These are phyloP conservation scores for Pseudorasbora parva DNA, from an alignment of 2,113 vertebrate genomes.

Conservation along the genomic window DNA sequence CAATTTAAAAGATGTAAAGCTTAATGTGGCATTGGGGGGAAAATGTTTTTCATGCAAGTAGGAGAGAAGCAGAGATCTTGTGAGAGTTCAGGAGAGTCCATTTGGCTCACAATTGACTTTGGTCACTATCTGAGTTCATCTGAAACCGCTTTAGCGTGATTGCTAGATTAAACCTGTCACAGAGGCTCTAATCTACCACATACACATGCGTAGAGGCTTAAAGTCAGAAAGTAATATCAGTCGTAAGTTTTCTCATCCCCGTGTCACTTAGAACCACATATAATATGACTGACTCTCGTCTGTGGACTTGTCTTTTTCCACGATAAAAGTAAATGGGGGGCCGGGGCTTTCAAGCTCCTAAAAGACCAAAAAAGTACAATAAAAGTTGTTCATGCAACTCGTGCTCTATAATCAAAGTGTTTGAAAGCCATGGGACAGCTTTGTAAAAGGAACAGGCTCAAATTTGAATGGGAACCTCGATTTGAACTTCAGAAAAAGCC, in stretches of 20 bases:
- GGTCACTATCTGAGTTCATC: conserved; percentile 46
- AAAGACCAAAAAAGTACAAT: not conserved
- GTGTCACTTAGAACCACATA: not conserved
- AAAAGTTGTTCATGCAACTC: not conserved
- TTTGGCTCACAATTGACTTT: conserved; percentile 65
- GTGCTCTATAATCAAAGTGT: not conserved
- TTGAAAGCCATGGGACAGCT: not conserved
- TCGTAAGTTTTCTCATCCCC: not conserved
- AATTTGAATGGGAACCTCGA: not conserved
- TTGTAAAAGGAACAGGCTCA: not conserved
- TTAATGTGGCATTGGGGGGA: not conserved
- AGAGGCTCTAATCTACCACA: not conserved
- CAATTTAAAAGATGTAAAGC: conserved; percentile 1
- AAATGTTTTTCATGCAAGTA: not conserved
- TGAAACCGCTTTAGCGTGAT: not conserved
- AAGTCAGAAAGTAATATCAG: not conserved
- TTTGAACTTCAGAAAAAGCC: not conserved
- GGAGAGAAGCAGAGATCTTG: not conserved
- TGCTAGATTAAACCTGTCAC: conserved; percentile 15
- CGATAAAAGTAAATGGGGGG: not conserved
- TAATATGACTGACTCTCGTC: not conserved
- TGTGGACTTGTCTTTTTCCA: not conserved
- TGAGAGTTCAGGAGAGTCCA: conserved; percentile 60
- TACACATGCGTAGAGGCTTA: not conserved
- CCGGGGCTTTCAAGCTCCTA: not conserved